Base-by-base conservation (phyloP, 2,113 vertebrate genomes). In the Eurystomus gularis region DNA sequence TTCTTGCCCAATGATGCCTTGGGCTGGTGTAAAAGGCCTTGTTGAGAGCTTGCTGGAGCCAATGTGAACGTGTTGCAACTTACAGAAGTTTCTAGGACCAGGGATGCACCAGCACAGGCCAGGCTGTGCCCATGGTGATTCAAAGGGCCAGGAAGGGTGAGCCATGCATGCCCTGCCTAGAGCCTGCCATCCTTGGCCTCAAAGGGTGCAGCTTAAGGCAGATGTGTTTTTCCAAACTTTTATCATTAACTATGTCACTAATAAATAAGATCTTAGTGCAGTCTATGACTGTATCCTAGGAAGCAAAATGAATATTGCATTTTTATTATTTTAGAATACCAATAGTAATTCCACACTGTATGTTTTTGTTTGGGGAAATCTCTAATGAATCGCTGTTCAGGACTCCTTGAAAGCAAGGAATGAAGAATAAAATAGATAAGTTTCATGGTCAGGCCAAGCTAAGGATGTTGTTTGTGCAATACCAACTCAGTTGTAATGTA, bases 31-130 rank as follows among this genome's bases (percentile, higher is more conserved):
- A 20, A 33, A 54, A 64, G 57, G 18, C 6, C 4, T 2, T 11
- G 6, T 17, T 25, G 55, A 91, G 55, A 39, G 5, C 26, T 69
- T 69, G 37, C 49, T 80, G 86, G 37, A 80, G 35, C 48, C 35
- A 55, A 18, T 0, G 3, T 0, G 1, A 73, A 21, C 12, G 9
- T 49, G 21, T 19, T 48, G 39, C n/a, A 42, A 28, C 46, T 66
- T 54, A 6, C 17, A 37, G 26, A 73, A 73, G 31, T 31, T 79
- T 20, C 21, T 54, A 49, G 80, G 66, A 26, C 17, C 7, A 19
- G 39, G 18, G 19, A 17, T 31, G 57, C 0, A 2, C 8, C 33
- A 52, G 24, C 24, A 64, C 7, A 21, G 69, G 12, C 40, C 55
- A 70, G 35, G 11, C 40, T 49, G 28, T 57, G 48, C 31, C 31